Conservation (phyloP, 2,113 vertebrate genomes). For the Holacanthus passer region DNA sequence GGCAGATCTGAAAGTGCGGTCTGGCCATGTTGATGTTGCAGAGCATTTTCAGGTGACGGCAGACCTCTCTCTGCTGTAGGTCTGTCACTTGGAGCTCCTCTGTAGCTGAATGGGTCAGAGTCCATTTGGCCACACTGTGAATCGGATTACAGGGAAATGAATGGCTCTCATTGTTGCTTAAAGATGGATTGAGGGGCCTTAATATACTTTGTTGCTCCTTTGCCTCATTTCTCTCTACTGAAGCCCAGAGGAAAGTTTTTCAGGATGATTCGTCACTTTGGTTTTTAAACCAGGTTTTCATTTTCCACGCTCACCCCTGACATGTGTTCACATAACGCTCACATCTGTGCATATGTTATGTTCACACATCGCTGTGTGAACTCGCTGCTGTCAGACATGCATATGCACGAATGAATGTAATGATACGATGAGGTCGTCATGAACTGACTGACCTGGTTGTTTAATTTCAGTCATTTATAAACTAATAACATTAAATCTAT, state of each 20-base stretch:
- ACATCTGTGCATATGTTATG: not conserved
- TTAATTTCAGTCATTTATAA: not conserved
- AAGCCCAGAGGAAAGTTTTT: conserved; percentile 15
- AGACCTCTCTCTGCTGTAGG: conserved; percentile 35
- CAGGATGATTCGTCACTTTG: conserved; percentile 9
- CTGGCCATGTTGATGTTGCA: not conserved
- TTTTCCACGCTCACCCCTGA: not conserved
- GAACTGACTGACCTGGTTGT: not conserved
- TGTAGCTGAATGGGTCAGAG: conserved; percentile 67
- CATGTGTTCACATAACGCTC: not conserved
- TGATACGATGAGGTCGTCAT: not conserved
- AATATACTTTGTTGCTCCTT: conserved; percentile 45
- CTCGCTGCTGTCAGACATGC: not conserved
- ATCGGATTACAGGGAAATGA: conserved; percentile 72
- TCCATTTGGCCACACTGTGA: conserved; percentile 67
- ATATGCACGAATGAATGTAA: not conserved
- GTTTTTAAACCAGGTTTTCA: conserved; percentile 11
- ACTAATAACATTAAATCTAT: not conserved
- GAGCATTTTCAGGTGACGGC: conserved; percentile 27
- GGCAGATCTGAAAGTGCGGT: conserved; percentile 6
- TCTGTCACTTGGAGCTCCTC: conserved; percentile 39
- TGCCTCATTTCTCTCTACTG: conserved; percentile 19
- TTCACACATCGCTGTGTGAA: conserved; percentile 4
- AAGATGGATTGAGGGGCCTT: conserved; percentile 63
- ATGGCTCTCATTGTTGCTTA: conserved; percentile 71